These are phyloP conservation scores for Camponotus pennsylvanicus DNA, from an alignment of 1,140 invertebrate genomes.

Conservation along the genomic window DNA sequence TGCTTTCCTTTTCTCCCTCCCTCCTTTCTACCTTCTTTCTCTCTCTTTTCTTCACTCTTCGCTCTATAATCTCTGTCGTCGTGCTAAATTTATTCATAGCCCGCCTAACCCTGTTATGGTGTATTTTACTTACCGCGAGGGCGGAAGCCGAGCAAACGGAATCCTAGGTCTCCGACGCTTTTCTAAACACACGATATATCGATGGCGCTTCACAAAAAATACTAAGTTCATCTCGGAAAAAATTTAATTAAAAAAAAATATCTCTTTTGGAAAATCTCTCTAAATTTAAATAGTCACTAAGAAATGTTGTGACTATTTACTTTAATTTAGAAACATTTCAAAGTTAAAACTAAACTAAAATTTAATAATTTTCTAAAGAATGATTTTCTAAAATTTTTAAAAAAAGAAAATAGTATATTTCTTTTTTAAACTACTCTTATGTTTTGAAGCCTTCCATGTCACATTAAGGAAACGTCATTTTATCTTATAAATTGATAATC, in stretches of 20 bases:
- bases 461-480: background rate
- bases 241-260: background rate
- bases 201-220: background rate
- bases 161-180: conserved; percentile 7
- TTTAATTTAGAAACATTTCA: too few species aligned
- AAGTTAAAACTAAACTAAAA: background rate
- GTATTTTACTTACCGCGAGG: conserved; percentile 79
- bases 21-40: background rate
- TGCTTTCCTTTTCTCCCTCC: conserved; percentile 69
- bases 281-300: too few species aligned
- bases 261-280: too few species aligned
- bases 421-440: background rate
- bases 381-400: background rate
- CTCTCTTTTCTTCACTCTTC: background rate
- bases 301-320: too few species aligned
- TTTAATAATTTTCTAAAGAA: background rate
- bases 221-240: background rate
- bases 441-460: background rate
- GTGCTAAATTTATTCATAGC: conserved; percentile 85
- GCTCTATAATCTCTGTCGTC: conserved; percentile 72
- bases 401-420: background rate
- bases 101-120: conserved; percentile 83
- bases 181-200: conserved; percentile 37
- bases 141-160: conserved; percentile 24
- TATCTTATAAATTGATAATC: background rate